These are phyloP conservation scores for Darevskia nairensis DNA, from an alignment of 2,797 vertebrate genomes.

Conservation along the genomic window DNA sequence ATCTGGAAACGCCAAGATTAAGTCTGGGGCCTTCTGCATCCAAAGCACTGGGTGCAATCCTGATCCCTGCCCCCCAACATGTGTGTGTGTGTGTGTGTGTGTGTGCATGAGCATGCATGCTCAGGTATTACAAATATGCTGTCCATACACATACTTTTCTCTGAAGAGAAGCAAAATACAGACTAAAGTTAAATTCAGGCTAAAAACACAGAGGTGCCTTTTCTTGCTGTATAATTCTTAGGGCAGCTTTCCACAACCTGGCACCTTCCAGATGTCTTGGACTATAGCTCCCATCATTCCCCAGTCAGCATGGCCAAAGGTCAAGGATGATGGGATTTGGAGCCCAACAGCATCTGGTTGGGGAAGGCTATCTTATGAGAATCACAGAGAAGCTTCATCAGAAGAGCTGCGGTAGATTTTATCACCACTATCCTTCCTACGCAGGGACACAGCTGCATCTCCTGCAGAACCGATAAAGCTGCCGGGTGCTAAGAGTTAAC, in stretches of 20 bases:
- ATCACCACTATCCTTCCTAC: background rate
- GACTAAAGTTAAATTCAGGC: background rate
- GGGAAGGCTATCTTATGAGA: background rate
- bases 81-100: background rate
- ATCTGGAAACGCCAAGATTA: too few relatives aligned
- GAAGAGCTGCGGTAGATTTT: background rate
- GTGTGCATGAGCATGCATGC: too few relatives aligned
- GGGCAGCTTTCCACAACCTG: background rate
- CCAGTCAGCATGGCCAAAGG: background rate
- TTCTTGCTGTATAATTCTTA: background rate
- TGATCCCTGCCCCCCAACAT: too few relatives aligned
- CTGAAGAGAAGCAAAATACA: background rate
- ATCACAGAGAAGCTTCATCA: background rate
- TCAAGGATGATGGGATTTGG: background rate
- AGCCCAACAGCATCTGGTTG: too few relatives aligned
- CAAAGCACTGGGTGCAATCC: too few relatives aligned
- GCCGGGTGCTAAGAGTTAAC: slow-evolving; percentile 60
- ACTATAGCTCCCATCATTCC: background rate
- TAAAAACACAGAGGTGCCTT: background rate
- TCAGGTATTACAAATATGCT: background rate
- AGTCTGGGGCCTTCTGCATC: too few relatives aligned
- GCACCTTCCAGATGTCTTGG: background rate
- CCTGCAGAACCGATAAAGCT: background rate
- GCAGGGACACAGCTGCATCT: background rate
- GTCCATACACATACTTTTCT: background rate